phyloP scores from a whole-genome alignment of 2,888 invertebrate genomes.

The Meliscaeva auricollis region DNA sequence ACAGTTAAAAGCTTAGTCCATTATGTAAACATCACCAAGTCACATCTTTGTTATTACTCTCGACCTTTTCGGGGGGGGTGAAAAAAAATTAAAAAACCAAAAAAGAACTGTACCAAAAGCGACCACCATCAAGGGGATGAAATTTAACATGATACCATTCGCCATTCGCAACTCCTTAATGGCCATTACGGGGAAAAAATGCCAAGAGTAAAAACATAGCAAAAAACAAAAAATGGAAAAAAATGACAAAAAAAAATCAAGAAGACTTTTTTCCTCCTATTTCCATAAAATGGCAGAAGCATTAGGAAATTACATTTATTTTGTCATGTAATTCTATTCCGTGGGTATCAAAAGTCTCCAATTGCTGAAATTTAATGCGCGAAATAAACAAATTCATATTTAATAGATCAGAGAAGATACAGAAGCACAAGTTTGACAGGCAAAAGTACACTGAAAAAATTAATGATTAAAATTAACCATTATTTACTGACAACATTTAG shows the following conservation, averaged over 20 bases:
- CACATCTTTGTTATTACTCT: constrained; percentile 1
- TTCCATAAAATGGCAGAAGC: constrained; percentile 52
- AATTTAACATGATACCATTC: constrained; percentile 24
- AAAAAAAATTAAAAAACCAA: background rate
- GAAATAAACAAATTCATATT: background rate
- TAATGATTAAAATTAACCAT: background rate
- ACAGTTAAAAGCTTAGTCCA: constrained; percentile 23
- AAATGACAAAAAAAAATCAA: constrained; percentile 9
- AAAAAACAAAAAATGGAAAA: background rate
- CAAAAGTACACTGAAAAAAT: background rate
- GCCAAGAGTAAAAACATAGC: constrained; percentile 18
- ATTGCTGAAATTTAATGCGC: background rate
- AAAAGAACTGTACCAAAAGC: background rate
- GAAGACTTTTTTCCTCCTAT: constrained; percentile 39
- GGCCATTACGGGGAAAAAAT: constrained; percentile 23
- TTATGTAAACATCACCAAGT: constrained; percentile 25
- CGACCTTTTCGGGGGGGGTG: background rate
- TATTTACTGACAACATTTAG: background rate
- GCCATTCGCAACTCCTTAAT: constrained; percentile 16
- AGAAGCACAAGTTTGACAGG: background rate
- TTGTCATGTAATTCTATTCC: constrained; percentile 17
- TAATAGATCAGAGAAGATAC: background rate
- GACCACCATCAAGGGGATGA: constrained; percentile 5
- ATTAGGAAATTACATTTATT: constrained; percentile 67
- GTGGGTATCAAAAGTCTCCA: background rate